Evolutionary conservation across 2,797 vertebrate species (phyloP), one percentile per base, ranked within the genome.

Genomic region (Rhyacichthys aspro): DNA sequence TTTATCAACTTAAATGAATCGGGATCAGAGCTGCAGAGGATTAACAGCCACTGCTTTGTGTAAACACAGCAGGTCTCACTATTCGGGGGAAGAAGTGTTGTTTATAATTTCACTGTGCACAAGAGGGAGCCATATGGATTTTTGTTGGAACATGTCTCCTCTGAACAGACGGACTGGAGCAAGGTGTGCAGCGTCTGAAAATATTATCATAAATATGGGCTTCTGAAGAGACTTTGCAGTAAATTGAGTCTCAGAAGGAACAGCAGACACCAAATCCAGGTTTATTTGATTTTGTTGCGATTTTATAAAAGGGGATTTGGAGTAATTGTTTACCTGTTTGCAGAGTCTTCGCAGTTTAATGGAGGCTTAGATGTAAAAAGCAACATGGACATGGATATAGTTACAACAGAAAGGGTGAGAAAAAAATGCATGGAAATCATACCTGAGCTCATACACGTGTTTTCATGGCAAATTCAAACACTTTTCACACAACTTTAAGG

Each of bases 51-150:
- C 9, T 12, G 36, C 34, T 63, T 63, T 58, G 58, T 63, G 56
- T 46, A 9, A 19, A 60, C 55, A 36, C 55, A 72, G 56, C 56
- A 42, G 42, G 48, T 62, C 18, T 12, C 43, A 16, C 73, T 46
- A 59, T 17, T 33, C 16, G 15, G 47, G 8, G 4, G 43, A n/a
- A 18, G 7, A 7, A 3, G 14, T 23, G 56, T 17, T 18, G 55
- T 9, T 41, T 59, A 56, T 62, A 49, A 44, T 59, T 28, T 52
- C 37, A 48, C 15, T 53, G 54, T 42, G 45, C 56, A 62, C 43
- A 61, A 57, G 45, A 58, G 19, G 55, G 38, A 59, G 44, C 43
- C 28, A 45, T 70, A 55, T 76, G 55, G 67, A 62, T 70, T 62
- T 67, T 55, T 55, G 23, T 23, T 55, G 32, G 43, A 61, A 69